Conservation (phyloP, 2,888 invertebrate species). For the Tanytarsus gracilentus region DNA sequence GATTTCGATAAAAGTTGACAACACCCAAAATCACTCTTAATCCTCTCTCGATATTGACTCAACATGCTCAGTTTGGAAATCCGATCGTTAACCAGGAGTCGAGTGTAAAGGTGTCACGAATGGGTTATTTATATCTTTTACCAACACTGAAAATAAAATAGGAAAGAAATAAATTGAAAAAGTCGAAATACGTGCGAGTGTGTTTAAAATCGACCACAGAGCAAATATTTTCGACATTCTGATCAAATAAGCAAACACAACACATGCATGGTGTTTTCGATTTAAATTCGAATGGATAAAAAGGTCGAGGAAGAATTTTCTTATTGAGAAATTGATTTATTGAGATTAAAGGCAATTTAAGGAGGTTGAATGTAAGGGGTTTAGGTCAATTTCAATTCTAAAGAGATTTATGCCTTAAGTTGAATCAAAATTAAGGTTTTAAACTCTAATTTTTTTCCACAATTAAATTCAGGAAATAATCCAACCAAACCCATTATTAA, state of each 20-base stretch:
- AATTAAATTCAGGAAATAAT: not conserved
- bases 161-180: constrained; percentile 17
- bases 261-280: not conserved
- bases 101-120: no score
- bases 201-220: constrained; percentile 19
- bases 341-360: constrained; percentile 13
- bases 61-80: constrained; percentile 1
- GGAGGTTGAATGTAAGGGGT: not conserved
- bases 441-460: no score
- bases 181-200: no score
- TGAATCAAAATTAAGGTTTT: not conserved
- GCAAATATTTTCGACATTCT: constrained; percentile 21
- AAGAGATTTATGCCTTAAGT: not conserved
- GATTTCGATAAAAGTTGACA: not conserved
- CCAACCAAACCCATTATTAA: no score
- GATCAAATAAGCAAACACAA: constrained; percentile 16
- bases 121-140: not conserved
- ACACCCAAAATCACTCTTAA: constrained; percentile 2
- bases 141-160: not conserved
- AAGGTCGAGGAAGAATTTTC: no score
- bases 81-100: constrained; percentile 9
- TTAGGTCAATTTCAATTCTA: constrained; percentile 23
- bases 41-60: constrained; percentile 20
- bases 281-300: not conserved
- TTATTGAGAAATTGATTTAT: constrained; percentile 23